Base-by-base conservation (phyloP, 1,140 invertebrate species). In the Euborellia annulipes region DNA sequence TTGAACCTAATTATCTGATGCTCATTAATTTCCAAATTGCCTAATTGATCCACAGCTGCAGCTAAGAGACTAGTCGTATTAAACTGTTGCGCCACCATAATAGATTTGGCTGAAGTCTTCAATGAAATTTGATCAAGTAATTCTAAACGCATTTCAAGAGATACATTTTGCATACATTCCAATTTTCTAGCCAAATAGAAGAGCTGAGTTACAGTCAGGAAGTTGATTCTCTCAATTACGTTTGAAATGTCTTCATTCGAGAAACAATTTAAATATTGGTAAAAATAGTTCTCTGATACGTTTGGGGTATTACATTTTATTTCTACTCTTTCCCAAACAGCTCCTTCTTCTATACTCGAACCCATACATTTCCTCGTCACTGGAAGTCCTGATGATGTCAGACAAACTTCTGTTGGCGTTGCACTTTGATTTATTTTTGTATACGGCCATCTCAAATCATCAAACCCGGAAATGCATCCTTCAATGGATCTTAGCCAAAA, bases 131-230 rank as follows among this genome's bases (percentile, higher is more conserved):
- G 23, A 27, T 27, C 23, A 27, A 27, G 23, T 27, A 27, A 27
- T 27, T 27, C 4, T 11, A 27, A 27, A 6, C 11, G 4, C 23
- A 27, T 27, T 27, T 27, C 11, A 4, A 27, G 11, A 4, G 23
- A 27, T 4, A 27, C 23, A 27, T 11, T 27, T 11, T 27, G 4
- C 23, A 27, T 27, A 27, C 4, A 27, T 27, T 27, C 23, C 4
- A 27, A 6, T 71, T 67, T 20, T 72, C 52, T 23, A 71, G 60
- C 18, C 67, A 60, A 53, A 71, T 71, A 2, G 68, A 71, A 9
- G 68, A 68, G 50, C 71, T 72, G 20, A 71, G 54, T 14, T 60
- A 60, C 49, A 65, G 61, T 30, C 30, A 11, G 17, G 11, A 30
- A 11, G 20, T 38, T 4, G 7, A 36, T 42, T 14, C 45, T 34